Percentiles rank a stretch among this genome's conserved stretches.
These are phyloP conservation scores for Sipunculus nudus DNA, from an alignment of 2,888 invertebrate genomes.

Conservation along the genomic window DNA sequence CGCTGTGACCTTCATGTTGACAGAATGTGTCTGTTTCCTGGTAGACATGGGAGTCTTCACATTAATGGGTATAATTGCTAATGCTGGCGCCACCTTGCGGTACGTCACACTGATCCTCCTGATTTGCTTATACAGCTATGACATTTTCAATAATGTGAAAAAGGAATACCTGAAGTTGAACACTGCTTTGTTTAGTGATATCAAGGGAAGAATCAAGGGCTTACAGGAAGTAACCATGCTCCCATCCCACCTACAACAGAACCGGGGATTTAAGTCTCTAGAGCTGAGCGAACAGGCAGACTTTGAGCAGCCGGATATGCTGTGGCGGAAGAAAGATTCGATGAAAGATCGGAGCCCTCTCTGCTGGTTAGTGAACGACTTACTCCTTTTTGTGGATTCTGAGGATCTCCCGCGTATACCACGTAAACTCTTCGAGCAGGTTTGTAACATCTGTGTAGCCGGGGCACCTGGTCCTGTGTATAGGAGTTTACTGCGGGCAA, in stretches of 20 bases:
- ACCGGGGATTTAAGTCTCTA: slow-evolving; percentile 44
- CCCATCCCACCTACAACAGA: slow-evolving; percentile 57
- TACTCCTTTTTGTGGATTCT: slow-evolving; percentile 61
- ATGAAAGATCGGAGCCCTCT: slow-evolving; percentile 28
- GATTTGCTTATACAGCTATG: slow-evolving; percentile 62
- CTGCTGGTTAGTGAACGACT: slow-evolving; percentile 59
- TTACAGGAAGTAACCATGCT: slow-evolving; percentile 57
- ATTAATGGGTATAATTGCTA: slow-evolving; percentile 64
- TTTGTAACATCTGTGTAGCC: slow-evolving; percentile 59
- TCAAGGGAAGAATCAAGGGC: slow-evolving; percentile 58
- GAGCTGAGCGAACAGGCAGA: slow-evolving; percentile 43
- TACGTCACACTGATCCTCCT: slow-evolving; percentile 62
- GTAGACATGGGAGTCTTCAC: slow-evolving; percentile 57
- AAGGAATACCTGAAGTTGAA: slow-evolving; percentile 60
- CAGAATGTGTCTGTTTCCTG: slow-evolving; percentile 51
- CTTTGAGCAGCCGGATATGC: slow-evolving; percentile 40
- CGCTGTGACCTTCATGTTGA: slow-evolving; percentile 45
- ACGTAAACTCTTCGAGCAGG: slow-evolving; percentile 56
- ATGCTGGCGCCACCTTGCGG: slow-evolving; percentile 57
- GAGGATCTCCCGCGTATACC: slow-evolving; percentile 64
- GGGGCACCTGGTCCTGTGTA: slow-evolving; percentile 64
- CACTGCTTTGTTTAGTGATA: slow-evolving; percentile 58
- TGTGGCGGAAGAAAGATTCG: too few relatives aligned
- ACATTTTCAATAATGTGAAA: slow-evolving; percentile 62
- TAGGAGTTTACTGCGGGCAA: slow-evolving; percentile 57